Base-by-base conservation (phyloP, 2,113 vertebrate genomes). In the Psettodes erumei region DNA sequence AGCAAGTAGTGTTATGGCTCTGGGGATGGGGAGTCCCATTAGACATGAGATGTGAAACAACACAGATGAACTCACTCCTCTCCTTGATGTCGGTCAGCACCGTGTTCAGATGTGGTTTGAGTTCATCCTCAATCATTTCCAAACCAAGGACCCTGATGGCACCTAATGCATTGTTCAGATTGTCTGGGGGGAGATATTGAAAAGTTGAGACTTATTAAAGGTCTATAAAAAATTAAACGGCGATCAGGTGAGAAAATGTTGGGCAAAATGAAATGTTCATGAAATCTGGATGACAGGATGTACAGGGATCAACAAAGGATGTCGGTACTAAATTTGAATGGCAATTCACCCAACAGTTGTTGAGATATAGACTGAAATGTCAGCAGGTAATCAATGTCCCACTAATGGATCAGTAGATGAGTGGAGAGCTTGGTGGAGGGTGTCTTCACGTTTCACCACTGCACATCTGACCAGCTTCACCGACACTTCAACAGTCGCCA, bases 121-220 rank as follows among this genome's bases (percentile, higher is more conserved):
- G 90, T 62, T 94, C 94, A 7, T 91, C 81, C 50, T 91, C 93
- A 1, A 90, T 84, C 56, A 91, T 87, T 16, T 94, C 93, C 67
- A 92, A 50, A 30, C 93, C 92, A 1, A 93, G 86, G 25, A 95
- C 91, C 42, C 92, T 86, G 86, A 94, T 92, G 4, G 92, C 70
- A 0, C 89, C 91, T 35, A 95, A 54, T 0, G 93, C 92, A n/a
- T 87, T 78, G 77, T 87, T 90, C 59, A 94, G 66, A 58, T 89
- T 85, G 25, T 93, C 93, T 94, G 79, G 5, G 23, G 68, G 10
- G 48, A 45, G 42, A 48, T 12, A 38, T 27, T 1, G 2, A 1
- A 27, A 37, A 45, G 21, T 8, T 37, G 11, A 80, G 21, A 71
- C 18, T 40, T 33, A 16, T 64, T 23, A 54, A 28, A 6, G 32